Percentiles rank a stretch among this genome's conserved stretches.
Conservation (phyloP, 2,797 vertebrate genomes). For the Spatula versicolor region DNA sequence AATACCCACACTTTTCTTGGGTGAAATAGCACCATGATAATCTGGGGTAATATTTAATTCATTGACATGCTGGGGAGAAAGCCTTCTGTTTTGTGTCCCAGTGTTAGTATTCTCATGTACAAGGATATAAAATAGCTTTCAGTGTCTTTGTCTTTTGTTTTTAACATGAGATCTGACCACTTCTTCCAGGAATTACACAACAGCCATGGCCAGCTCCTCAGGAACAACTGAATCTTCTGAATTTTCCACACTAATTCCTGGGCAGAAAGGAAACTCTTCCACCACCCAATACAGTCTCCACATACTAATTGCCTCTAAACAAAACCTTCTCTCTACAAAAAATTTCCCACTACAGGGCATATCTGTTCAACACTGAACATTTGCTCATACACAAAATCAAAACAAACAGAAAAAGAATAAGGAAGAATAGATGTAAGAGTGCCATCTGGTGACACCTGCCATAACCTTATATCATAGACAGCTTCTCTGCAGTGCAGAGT, state of each 20-base stretch:
- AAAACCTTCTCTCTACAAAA: not conserved
- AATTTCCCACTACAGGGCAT: not conserved
- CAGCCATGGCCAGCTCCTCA: not conserved
- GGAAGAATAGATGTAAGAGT: slow-evolving; percentile 46
- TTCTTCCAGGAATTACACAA: not conserved
- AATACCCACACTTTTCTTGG: not conserved
- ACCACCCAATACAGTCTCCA: not conserved
- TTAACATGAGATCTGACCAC: not conserved
- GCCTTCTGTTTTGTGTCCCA: not conserved
- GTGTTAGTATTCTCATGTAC: not conserved
- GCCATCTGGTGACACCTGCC: slow-evolving; percentile 57
- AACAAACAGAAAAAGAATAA: not conserved
- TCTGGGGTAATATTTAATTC: not conserved
- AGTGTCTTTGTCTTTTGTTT: not conserved
- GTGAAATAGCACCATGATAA: not conserved
- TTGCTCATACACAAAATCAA: not conserved
- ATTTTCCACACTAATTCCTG: not conserved
- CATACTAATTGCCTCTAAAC: not conserved
- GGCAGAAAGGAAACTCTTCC: not conserved
- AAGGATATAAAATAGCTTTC: not conserved
- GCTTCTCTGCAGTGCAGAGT: not conserved
- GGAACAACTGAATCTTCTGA: not conserved
- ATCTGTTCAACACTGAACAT: not conserved
- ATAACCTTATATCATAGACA: not conserved
- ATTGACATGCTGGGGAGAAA: not conserved